Base-by-base conservation (phyloP, 2,888 invertebrate genomes). In the Ennomos erosarius region DNA sequence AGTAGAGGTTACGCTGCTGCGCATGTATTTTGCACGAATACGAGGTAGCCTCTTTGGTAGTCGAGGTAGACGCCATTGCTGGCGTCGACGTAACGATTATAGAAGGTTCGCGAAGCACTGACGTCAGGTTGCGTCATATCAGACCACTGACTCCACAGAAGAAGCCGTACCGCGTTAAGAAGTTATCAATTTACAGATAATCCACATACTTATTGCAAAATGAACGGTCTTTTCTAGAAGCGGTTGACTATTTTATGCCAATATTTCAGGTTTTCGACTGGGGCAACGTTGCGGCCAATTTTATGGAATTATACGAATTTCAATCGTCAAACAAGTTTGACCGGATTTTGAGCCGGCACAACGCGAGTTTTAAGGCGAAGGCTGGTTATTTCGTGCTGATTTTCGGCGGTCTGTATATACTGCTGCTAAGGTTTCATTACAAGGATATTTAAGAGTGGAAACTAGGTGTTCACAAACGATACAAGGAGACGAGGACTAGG, bases 41-140 rank as follows among this genome's bases (percentile, higher is more conserved):
- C 10, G 38, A 33, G 38, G 13, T 6, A 16, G n/a, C 16, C 16
- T 16, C 16, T 16, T 16, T 16, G 26, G 5, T 26, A 0, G 3
- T 26, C 10, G 13, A 26, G n/a, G n/a, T n/a, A n/a, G n/a, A 33
- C 43, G 12, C 26, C 36, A 55, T 61, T 61, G 49, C 71, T 73
- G 79, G 76, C 77, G 75, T 70, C 68, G 71, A 16, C 37, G 36
- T 42, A 51, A 60, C 58, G 53, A 66, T 69, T 65, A 26, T 73
- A 72, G 83, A 84, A 85, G 70, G 76, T 82, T 86, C 83, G 79
- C 76, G 75, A 78, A 75, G 65, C 70, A 53, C 64, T 78, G 80
- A 82, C 83, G 81, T 82, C 78, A 81, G 49, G 52, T 78, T 74
- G 80, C 85, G 77, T 84, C 82, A 83, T 65, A 45, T 34, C 49